These are phyloP conservation scores for Hemicrepidius hirtus DNA, from an alignment of 2,888 invertebrate species.

Conservation along the genomic window DNA sequence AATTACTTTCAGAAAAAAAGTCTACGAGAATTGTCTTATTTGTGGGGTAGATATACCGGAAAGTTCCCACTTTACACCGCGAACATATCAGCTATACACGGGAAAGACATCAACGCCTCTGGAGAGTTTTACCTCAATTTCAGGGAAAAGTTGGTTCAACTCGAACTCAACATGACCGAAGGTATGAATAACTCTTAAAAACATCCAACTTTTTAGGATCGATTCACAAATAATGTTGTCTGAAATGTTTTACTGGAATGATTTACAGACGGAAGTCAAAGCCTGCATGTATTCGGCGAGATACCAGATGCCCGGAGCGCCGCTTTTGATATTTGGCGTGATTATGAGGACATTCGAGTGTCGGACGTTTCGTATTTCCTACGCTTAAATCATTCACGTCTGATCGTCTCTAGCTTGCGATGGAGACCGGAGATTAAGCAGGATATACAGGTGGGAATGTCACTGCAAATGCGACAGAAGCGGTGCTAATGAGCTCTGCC, in stretches of 20 bases:
- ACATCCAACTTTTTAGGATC: constrained; percentile 53
- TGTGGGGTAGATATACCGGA: constrained; percentile 74
- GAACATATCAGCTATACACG: constrained; percentile 76
- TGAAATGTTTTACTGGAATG: constrained; percentile 49
- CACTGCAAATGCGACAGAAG: constrained; percentile 8
- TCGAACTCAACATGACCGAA: constrained; percentile 82
- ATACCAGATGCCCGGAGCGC: constrained; percentile 87
- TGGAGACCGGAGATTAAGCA: constrained; percentile 86
- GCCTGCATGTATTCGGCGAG: constrained; percentile 82
- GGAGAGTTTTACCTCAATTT: constrained; percentile 78
- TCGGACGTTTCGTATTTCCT: constrained; percentile 87
- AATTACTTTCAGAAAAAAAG: constrained; percentile 73
- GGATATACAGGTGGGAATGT: constrained; percentile 74
- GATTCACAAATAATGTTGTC: constrained; percentile 50
- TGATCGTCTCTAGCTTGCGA: constrained; percentile 85
- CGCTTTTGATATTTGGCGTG: constrained; percentile 85
- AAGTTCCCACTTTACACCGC: constrained; percentile 74
- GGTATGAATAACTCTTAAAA: constrained; percentile 68
- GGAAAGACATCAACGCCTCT: constrained; percentile 76
- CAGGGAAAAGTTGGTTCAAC: constrained; percentile 76
- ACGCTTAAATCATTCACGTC: constrained; percentile 87
- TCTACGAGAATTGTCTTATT: constrained; percentile 76
- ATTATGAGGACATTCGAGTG: constrained; percentile 86
- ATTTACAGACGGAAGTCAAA: constrained; percentile 77
- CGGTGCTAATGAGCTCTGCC: constrained; percentile 20